A percentile compares a stretch with the other conserved stretches of the same genome.
Conservation (phyloP, 2,888 invertebrate species). For the Anaspis maculata region DNA sequence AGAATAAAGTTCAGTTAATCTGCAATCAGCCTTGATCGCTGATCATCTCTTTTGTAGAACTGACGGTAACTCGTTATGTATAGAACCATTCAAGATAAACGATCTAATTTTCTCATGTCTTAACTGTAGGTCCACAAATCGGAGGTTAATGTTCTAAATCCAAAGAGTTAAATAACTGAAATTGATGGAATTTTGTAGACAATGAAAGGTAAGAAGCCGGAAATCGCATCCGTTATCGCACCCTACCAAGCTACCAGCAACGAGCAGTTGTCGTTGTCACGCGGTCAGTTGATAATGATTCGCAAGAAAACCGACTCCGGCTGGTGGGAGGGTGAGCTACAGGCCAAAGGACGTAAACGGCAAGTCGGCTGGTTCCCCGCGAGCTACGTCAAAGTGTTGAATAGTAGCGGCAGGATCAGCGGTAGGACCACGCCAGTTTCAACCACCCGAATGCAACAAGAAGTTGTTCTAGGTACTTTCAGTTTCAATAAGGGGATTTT, state of each 20-base stretch:
- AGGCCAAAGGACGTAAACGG: slow-evolving; percentile 80
- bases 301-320: slow-evolving; percentile 94
- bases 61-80: too few species aligned
- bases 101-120: too few species aligned
- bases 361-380: slow-evolving; percentile 99
- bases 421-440: slow-evolving; percentile 68
- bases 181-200: too few species aligned
- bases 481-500: slow-evolving; percentile 2
- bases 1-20: too few species aligned
- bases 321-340: slow-evolving; percentile 99
- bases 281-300: slow-evolving; percentile 92
- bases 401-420: slow-evolving; percentile 60
- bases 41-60: too few species aligned
- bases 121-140: too few species aligned
- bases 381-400: slow-evolving; percentile 82
- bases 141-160: too few species aligned
- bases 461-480: slow-evolving; percentile 39
- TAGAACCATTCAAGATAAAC: too few species aligned
- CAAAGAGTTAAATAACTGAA: too few species aligned
- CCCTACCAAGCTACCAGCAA: slow-evolving; percentile 84
- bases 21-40: too few species aligned
- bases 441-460: slow-evolving; percentile 56
- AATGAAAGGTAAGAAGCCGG: slow-evolving; percentile 66
- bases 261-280: slow-evolving; percentile 83
- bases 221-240: slow-evolving; percentile 91